Evolutionary conservation across 1,140 invertebrate species (phyloP), one percentile per base, ranked within the genome.

Genomic region (Himalopsyche phryganea): DNA sequence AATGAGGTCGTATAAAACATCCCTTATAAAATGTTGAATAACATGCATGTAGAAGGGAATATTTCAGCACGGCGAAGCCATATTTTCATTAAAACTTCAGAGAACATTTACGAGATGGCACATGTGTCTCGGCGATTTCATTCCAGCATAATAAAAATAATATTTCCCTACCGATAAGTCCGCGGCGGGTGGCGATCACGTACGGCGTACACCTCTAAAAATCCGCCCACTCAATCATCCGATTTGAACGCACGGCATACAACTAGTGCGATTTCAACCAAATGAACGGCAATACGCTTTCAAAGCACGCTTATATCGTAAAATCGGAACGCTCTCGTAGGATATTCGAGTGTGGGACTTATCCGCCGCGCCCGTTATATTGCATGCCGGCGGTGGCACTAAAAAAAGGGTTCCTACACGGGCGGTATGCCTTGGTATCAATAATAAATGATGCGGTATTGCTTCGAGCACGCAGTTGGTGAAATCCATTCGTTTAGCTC

Each of bases 361-460:
- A 32, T 49, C 44, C 55, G 50, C 50, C 38, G 50, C 17, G 47
- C 40, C 50, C 53, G 60, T 57, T 60, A 60, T 60, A 54, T 55
- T 54, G 50, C 58, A 50, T 35, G 46, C 38, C 13, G 44, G 55
- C 42, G 46, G 49, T 23, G 46, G 53, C 50, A 60, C 57, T 63
- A 63, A 63, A 63, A 63, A 63, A 63, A 60, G 51, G 57, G 61
- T 60, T 60, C 40, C 55, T 53, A 19, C 41, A 18, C 42, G 56
- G 44, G 19, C 36, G 35, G 50, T 45, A 35, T 46, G 13, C 45
- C 50, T 36, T 36, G 45, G 51, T 60, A 63, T 63, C 58, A 63
- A 63, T 63, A 63, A 63, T 63, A 63, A 60, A 63, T 63, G 61
- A 63, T 63, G 53, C 61, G 53, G 61, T 60, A 63, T 63, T 60